These are phyloP conservation scores for Hexactinellida sp. DNA, from an alignment of 37 sponge, comb jelly and placozoan genomes.

Conservation along the genomic window DNA sequence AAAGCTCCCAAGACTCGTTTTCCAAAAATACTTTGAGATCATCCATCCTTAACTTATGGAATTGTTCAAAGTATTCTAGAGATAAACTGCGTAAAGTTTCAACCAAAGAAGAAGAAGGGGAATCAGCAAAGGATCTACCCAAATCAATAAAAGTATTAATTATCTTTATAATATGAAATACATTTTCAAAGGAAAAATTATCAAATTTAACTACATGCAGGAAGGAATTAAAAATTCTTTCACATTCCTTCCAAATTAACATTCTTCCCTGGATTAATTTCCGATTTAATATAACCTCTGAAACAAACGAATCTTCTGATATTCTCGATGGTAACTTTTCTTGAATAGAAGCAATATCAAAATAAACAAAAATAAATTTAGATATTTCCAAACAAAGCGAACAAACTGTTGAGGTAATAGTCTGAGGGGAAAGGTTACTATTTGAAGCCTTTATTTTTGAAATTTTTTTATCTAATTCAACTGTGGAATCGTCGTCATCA, in stretches of 20 bases:
- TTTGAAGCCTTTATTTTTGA: no score
- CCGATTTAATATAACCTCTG: neutral
- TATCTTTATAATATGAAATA: neutral
- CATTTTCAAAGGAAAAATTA: neutral
- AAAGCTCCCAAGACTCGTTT: slow-evolving; percentile 2
- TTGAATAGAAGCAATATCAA: neutral
- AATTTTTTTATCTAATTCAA: no score
- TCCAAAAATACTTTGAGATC: neutral
- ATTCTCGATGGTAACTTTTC: neutral
- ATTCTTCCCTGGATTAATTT: neutral
- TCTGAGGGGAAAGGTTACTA: no score
- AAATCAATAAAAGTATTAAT: neutral
- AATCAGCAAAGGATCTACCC: neutral
- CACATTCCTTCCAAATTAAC: neutral
- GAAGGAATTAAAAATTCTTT: neutral
- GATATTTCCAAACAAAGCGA: neutral
- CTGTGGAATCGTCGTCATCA: no score
- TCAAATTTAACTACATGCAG: neutral
- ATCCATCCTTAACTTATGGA: neutral
- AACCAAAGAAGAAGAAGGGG: neutral
- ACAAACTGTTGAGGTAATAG: neutral
- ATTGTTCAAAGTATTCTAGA: neutral
- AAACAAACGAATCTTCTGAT: neutral
- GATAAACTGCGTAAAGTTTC: neutral
- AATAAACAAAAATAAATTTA: neutral